Conservation (phyloP, 2,888 invertebrate species). For the Augiades crinisus region DNA sequence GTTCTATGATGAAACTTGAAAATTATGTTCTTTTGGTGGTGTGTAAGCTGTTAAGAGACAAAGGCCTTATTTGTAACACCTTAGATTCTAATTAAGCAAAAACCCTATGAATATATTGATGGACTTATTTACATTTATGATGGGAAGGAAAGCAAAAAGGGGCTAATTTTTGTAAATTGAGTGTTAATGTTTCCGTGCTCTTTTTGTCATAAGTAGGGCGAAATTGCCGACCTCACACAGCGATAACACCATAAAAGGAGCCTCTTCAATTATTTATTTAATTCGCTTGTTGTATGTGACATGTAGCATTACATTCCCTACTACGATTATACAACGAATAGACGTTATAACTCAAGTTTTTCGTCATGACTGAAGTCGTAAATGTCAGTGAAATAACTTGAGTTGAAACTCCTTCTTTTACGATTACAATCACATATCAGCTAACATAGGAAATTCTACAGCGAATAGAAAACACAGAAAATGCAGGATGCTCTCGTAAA, state of each 20-base stretch:
- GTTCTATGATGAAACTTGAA: too few species aligned
- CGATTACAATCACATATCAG: too few species aligned
- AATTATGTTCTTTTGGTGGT: too few species aligned
- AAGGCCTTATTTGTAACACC: slow-evolving; percentile 50
- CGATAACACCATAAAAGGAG: slow-evolving; percentile 10
- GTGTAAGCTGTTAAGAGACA: too few species aligned
- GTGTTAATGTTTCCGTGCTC: slow-evolving; percentile 32
- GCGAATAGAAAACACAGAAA: neutral
- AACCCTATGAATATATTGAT: slow-evolving; percentile 64
- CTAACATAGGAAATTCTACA: too few species aligned
- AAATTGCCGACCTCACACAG: slow-evolving; percentile 22
- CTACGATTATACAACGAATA: neutral
- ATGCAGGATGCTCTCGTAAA: too few species aligned
- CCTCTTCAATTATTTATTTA: slow-evolving; percentile 14
- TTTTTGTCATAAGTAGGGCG: slow-evolving; percentile 13
- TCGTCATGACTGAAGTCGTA: neutral
- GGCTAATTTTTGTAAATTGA: slow-evolving; percentile 37
- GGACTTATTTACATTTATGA: slow-evolving; percentile 50
- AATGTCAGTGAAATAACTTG: slow-evolving; percentile 1
- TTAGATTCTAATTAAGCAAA: slow-evolving; percentile 61
- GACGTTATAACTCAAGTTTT: slow-evolving; percentile 1
- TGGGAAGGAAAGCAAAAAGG: slow-evolving; percentile 38
- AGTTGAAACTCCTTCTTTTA: too few species aligned
- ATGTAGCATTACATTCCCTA: slow-evolving; percentile 9
- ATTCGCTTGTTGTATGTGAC: slow-evolving; percentile 13